Evolutionary conservation across 2,113 vertebrate genomes (phyloP).

Genomic region (Periophthalmus modestus): DNA sequence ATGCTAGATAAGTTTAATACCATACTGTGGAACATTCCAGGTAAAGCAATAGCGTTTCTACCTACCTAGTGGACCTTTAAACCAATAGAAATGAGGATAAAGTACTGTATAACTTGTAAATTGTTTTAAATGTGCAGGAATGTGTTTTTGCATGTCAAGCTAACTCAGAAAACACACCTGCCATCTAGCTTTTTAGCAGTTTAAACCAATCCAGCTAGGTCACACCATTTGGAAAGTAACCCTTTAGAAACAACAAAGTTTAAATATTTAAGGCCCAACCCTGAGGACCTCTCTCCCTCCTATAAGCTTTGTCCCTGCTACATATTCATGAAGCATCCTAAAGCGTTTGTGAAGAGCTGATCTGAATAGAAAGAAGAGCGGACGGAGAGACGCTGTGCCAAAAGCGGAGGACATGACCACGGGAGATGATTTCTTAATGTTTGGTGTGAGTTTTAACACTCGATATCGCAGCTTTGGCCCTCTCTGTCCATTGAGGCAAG

Average conservation of each 20-base stretch:
- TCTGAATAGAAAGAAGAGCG: conserved; percentile 51
- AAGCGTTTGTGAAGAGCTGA: conserved; percentile 54
- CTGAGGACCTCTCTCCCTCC: conserved; percentile 52
- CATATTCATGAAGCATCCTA: conserved; percentile 71
- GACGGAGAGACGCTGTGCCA: conserved; percentile 41
- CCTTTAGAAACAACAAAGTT: conserved; percentile 45
- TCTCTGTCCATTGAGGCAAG: conserved; percentile 68
- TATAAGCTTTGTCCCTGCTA: conserved; percentile 35
- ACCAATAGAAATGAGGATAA: too few relatives aligned
- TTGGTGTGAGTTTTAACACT: conserved; percentile 61
- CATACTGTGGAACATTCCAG: too few relatives aligned
- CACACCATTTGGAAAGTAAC: conserved; percentile 29
- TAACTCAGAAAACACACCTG: conserved; percentile 15
- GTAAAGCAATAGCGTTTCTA: too few relatives aligned
- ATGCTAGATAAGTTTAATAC: too few relatives aligned
- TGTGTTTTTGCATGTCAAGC: neutral
- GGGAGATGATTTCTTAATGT: conserved; percentile 57
- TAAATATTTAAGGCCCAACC: conserved; percentile 55
- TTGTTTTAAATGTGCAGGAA: neutral
- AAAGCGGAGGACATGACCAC: conserved; percentile 59
- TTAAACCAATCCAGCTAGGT: conserved; percentile 8
- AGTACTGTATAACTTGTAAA: neutral
- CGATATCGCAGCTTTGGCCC: conserved; percentile 47
- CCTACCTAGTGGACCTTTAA: too few relatives aligned
- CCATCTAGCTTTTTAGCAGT: conserved; percentile 31